Evolutionary conservation across 2,888 invertebrate genomes (phyloP).

Genomic region (Lamproptera curius): DNA sequence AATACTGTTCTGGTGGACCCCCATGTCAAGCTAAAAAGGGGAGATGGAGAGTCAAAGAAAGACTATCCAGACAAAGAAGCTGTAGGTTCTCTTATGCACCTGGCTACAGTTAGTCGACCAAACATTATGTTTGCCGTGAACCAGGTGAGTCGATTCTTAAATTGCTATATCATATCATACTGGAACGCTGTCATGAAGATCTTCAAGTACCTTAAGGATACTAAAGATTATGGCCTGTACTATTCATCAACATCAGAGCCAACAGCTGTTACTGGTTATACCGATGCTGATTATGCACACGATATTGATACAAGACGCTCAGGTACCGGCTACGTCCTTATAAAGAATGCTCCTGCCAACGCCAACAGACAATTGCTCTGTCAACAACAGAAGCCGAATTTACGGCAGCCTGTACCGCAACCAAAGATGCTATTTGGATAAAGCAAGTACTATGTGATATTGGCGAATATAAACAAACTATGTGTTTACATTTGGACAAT

Average conservation of each 20-base stretch:
- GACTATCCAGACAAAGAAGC: slow-evolving; percentile 25
- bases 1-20: slow-evolving; percentile 19
- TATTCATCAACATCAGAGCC: neutral
- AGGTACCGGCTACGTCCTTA: neutral
- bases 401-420: slow-evolving; percentile 22
- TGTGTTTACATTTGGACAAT: slow-evolving; percentile 14
- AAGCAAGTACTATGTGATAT: slow-evolving; percentile 17
- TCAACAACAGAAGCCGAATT: no score
- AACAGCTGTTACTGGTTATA: slow-evolving; percentile 14
- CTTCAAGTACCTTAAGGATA: slow-evolving; percentile 24
- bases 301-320: slow-evolving; percentile 11
- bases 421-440: slow-evolving; percentile 20
- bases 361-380: slow-evolving; percentile 17
- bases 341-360: slow-evolving; percentile 3
- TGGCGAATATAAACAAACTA: slow-evolving; percentile 16
- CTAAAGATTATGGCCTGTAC: slow-evolving; percentile 7
- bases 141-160: slow-evolving; percentile 22
- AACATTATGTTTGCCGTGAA: slow-evolving; percentile 26
- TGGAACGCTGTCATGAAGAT: slow-evolving; percentile 25
- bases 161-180: slow-evolving; percentile 18
- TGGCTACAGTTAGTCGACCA: slow-evolving; percentile 24
- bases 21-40: slow-evolving; percentile 9
- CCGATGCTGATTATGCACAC: slow-evolving; percentile 27
- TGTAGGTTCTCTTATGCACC: slow-evolving; percentile 25
- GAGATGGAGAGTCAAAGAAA: slow-evolving; percentile 5